Percentiles rank a stretch among this genome's conserved stretches.
Evolutionary conservation across 1,140 invertebrate genomes (phyloP).

Genomic region (Zelostemma sp.): DNA sequence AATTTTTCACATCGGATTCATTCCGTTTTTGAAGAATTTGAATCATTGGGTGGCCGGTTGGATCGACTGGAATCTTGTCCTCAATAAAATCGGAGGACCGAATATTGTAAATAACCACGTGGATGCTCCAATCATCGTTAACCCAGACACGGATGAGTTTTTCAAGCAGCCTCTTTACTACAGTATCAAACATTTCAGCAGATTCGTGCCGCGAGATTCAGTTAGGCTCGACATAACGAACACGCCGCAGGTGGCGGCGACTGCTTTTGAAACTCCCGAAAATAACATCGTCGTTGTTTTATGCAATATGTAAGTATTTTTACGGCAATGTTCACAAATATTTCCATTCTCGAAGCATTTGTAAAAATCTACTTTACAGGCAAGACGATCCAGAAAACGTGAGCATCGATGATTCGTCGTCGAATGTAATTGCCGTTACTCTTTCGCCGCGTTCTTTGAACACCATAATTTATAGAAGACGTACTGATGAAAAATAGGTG

Average conservation of each 20-base stretch:
- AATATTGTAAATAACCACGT: slow-evolving; percentile 86
- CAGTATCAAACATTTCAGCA: slow-evolving; percentile 88
- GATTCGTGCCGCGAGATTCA: slow-evolving; percentile 79
- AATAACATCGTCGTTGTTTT: slow-evolving; percentile 72
- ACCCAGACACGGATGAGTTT: slow-evolving; percentile 64
- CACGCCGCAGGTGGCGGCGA: slow-evolving; percentile 25
- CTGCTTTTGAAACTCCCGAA: slow-evolving; percentile 73
- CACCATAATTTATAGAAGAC: slow-evolving; percentile 16
- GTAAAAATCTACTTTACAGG: slow-evolving; percentile 1
- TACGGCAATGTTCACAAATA: no score
- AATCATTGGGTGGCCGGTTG: slow-evolving; percentile 75
- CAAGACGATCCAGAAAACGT: background rate
- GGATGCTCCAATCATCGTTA: slow-evolving; percentile 84
- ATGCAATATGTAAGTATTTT: slow-evolving; percentile 77
- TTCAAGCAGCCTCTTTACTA: slow-evolving; percentile 74
- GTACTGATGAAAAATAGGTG: no score
- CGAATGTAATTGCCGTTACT: slow-evolving; percentile 4
- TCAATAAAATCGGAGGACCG: slow-evolving; percentile 83
- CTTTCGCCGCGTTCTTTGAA: slow-evolving; percentile 21
- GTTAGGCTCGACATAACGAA: slow-evolving; percentile 59
- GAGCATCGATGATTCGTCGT: slow-evolving; percentile 13
- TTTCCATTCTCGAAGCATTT: no score
- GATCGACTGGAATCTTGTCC: slow-evolving; percentile 92
- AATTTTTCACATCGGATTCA: background rate
- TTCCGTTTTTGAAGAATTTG: slow-evolving; percentile 21